These are phyloP conservation scores for Agrilus mali DNA, from an alignment of 2,888 invertebrate genomes.

Conservation along the genomic window DNA sequence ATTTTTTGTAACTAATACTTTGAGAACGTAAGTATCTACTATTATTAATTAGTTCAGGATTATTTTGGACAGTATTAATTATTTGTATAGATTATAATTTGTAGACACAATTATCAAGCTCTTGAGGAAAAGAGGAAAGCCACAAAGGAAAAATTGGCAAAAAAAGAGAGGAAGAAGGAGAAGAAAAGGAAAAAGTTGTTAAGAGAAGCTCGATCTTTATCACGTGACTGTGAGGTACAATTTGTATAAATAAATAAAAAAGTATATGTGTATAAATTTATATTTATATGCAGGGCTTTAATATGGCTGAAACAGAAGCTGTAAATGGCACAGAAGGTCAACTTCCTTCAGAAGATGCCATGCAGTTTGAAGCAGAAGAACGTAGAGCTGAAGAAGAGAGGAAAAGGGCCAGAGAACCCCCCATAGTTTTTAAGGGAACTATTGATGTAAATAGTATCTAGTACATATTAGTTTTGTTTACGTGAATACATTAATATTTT, in stretches of 20 bases:
- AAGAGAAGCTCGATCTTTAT: conserved; percentile 29
- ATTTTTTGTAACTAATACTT: too few species aligned
- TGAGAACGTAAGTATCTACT: too few species aligned
- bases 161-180: conserved; percentile 59
- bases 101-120: conserved; percentile 47
- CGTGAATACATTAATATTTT: too few species aligned
- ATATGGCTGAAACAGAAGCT: conserved; percentile 29
- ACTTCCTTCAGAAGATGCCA: conserved; percentile 39
- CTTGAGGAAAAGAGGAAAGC: conserved; percentile 56
- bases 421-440: conserved; percentile 59
- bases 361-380: conserved; percentile 49
- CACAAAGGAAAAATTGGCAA: conserved; percentile 59
- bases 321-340: conserved; percentile 33
- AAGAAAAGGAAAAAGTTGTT: conserved; percentile 51
- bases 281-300: conserved; percentile 11
- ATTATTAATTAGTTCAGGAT: too few species aligned
- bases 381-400: conserved; percentile 54
- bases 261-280: not conserved
- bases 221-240: conserved; percentile 25
- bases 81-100: conserved; percentile 10
- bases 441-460: conserved; percentile 47
- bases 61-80: conserved; percentile 1
- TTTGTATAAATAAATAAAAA: not conserved
- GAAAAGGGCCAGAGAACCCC: conserved; percentile 62
- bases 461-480: too few species aligned